Evolutionary conservation across 2,113 vertebrate species (phyloP), one percentile per base, ranked within the genome.

Genomic region (Gasterosteus aculeatus): DNA sequence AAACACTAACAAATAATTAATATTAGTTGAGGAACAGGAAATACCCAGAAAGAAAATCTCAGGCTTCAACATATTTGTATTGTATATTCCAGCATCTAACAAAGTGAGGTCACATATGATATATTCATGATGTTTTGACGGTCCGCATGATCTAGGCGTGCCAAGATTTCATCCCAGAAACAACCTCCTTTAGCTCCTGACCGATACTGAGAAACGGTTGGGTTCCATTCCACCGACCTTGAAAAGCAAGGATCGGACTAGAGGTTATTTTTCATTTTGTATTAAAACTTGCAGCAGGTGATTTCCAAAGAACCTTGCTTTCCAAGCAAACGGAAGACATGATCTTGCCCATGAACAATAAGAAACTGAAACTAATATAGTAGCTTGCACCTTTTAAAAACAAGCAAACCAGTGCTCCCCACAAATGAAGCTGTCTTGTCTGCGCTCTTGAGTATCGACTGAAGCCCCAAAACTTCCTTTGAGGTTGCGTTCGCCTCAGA

Each of bases 121-220:
- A 60, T 75, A 78, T 86, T 82, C 35, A 46, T 56, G 54, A 79
- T 79, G 53, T 76, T 83, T 83, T 84, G 84, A 87, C 85, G 70
- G 82, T 74, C 81, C 59, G 78, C 75, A 54, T 56, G 47, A 85
- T 82, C 69, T 56, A 77, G 9, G 51, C 41, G 76, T 77, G 79
- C 80, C 68, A 83, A 82, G 77, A 77, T 78, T 41, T 63, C 63
- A 51, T 71, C 75, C 78, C 63, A 71, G 82, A 60, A 69, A 72
- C 61, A 11, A n/a, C 67, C 61, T 53, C 68, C 22, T 78, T 18
- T 33, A 57, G 76, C 3, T 33, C 33, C 33, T 4, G 33, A 33
- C 33, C 33, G 3, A 33, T 33, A 33, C 33, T 33, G 47, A 42
- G 61, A n/a, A 58, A 75, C 41, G 22, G 16, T 22, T 39, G 53